These are phyloP conservation scores for Microplitis mediator DNA, from an alignment of 1,140 invertebrate genomes.

Conservation along the genomic window DNA sequence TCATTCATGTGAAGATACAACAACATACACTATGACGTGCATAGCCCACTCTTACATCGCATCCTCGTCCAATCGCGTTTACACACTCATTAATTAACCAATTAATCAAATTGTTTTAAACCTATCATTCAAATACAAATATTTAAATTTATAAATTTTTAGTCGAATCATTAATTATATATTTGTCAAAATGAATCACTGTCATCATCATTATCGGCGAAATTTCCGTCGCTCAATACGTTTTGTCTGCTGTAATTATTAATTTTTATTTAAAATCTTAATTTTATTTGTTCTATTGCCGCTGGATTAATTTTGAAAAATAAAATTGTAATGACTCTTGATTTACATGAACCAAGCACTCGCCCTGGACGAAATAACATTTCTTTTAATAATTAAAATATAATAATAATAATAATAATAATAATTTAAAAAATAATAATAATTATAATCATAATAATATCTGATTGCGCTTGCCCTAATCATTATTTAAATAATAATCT, in stretches of 20 bases:
- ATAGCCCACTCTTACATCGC: constrained; percentile 30
- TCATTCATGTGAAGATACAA: constrained; percentile 18
- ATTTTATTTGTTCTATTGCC: too few species aligned
- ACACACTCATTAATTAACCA: constrained; percentile 39
- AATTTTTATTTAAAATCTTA: not conserved
- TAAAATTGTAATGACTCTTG: not conserved
- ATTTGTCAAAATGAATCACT: not conserved
- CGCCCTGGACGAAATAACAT: constrained; percentile 43
- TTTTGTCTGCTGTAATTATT: too few species aligned
- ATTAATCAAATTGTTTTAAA: constrained; percentile 9
- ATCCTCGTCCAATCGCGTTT: constrained; percentile 14
- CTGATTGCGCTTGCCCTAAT: constrained; percentile 32
- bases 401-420: constrained; percentile 14
- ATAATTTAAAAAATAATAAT: constrained; percentile 12
- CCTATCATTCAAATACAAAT: constrained; percentile 41
- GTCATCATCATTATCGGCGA: not conserved
- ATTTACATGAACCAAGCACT: constrained; percentile 9
- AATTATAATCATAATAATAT: constrained; percentile 29
- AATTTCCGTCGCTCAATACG: constrained; percentile 3
- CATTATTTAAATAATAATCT: constrained; percentile 22
- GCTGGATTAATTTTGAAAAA: too few species aligned
- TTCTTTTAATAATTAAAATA: not conserved
- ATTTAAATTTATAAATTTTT: constrained; percentile 38
- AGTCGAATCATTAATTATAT: constrained; percentile 15
- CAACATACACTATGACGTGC: constrained; percentile 24